Conservation (phyloP, 2,888 invertebrate species). For the Drosophila yooni region DNA sequence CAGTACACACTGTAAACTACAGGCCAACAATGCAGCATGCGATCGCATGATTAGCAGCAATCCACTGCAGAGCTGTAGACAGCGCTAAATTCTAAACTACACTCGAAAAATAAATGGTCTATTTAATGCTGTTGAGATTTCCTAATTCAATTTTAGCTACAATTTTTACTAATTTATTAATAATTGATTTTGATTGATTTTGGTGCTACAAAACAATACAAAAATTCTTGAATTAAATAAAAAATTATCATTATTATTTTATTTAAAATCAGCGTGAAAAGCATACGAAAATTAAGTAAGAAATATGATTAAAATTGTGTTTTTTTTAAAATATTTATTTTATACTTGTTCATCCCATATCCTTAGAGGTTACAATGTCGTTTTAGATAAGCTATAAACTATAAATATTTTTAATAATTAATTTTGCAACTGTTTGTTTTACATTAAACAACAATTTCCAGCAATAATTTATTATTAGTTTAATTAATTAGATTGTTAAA, state of each 20-base stretch:
- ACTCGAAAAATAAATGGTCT: background rate
- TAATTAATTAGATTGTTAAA: background rate
- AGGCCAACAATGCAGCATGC: slow-evolving; percentile 58
- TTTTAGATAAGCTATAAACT: background rate
- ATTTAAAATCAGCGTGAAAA: background rate
- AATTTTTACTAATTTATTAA: background rate
- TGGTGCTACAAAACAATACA: background rate
- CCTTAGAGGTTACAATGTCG: background rate
- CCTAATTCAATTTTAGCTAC: background rate
- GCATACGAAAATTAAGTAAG: background rate
- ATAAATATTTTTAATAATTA: background rate
- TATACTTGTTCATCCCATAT: background rate
- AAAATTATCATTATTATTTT: background rate
- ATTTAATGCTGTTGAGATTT: background rate
- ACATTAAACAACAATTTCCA: background rate
- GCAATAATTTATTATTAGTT: background rate
- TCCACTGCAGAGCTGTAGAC: slow-evolving; percentile 34
- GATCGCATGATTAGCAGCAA: slow-evolving; percentile 78
- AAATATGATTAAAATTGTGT: background rate
- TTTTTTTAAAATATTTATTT: background rate
- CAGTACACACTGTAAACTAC: background rate
- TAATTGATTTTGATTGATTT: background rate
- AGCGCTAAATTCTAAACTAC: background rate
- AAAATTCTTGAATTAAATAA: background rate
- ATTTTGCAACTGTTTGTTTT: background rate